Evolutionary conservation across 2,113 vertebrate genomes (phyloP), one percentile per base, ranked within the genome.

Genomic region (Urocolius indicus): DNA sequence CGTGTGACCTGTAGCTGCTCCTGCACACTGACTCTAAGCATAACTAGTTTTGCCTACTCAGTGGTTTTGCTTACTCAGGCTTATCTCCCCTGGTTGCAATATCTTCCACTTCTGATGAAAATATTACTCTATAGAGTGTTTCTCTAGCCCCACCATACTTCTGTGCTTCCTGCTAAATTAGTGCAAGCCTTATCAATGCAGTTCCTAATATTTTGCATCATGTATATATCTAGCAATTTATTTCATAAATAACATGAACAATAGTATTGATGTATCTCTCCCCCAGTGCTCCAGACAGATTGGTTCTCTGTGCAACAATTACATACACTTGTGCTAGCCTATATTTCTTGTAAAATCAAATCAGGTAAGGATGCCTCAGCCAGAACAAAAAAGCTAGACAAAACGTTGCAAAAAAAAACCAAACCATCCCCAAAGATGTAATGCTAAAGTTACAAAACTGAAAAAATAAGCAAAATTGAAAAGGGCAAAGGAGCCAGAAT

Each of bases 321-420:
- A 87, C 74, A 80, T 91, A 89, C 87, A 88, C 88, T 82, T 82
- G 69, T 78, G 76, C 85, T 89, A 96, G 77, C 69, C 86, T 87
- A 26, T 96, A 97, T 84, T 91, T 93, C 91, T 76, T 88, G 67
- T 68, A 95, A 94, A 91, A 94, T 91, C 81, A 95, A 95, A 95
- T 95, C 67, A 91, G 76, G 46, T 85, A 93, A 91, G 84, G 78
- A 93, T 77, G 76, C 34, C 55, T 91, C 87, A 84, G 87, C 78
- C 89, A 94, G 97, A 98, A 97, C 79, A 97, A 97, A 94, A 97
- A 98, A 97, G 87, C 94, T 95, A 97, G 96, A 97, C 93, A 97
- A 97, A 94, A 94, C 97, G 97, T 96, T 89, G 95, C 38, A 41
- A 41, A 41, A 95, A 96, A 97, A 97, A 97, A 93, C 26, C 18